Evolutionary conservation across 1,140 invertebrate genomes (phyloP), one percentile per base, ranked within the genome.

Genomic region (Mizuhopecten yessoensis): DNA sequence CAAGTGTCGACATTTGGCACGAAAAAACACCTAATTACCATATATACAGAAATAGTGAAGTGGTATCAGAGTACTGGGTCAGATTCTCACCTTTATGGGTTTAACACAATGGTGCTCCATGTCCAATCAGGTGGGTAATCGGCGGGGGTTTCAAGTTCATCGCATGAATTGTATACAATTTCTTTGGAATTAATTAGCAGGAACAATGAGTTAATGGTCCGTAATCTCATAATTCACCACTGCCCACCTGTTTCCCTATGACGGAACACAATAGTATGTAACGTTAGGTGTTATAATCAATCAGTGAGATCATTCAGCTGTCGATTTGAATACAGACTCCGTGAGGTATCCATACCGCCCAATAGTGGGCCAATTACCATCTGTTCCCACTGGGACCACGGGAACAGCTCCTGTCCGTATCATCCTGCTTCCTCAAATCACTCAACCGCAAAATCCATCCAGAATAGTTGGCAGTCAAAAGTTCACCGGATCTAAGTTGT

Each of bases 401-500:
- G n/a, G 5, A 75, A 75, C 9, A 75, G 23, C 23, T n/a, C n/a
- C 29, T n/a, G 5, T 75, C 57, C 23, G 57, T 75, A 75, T 75
- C 57, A 75, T 75, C n/a, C 23, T 29, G 9, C 57, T 75, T n/a
- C 57, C 5, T 7, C 23, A 29, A 29, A 5, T n/a, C n/a, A 75
- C 57, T 13, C 57, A 75, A 75, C 57, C 57, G 57, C 29, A 75
- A 75, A 75, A 29, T 57, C 57, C 57, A 75, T n/a, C 9, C 23
- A 75, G 17, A 29, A n/a, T 29, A 29, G 57, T 75, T 75, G 57
- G 57, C 57, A 75, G 57, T 75, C 57, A 75, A 75, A 75, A 75
- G 57, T 75, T 75, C 57, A 75, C 57, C 57, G 57, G 57, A n/a
- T 75, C 57, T 75, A 75, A 75, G n/a, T 29, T 75, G 57, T 75